Percentiles rank a stretch among this genome's conserved stretches.
These are phyloP conservation scores for Crypturellus tataupa DNA, from an alignment of 2,797 vertebrate genomes.

Conservation along the genomic window DNA sequence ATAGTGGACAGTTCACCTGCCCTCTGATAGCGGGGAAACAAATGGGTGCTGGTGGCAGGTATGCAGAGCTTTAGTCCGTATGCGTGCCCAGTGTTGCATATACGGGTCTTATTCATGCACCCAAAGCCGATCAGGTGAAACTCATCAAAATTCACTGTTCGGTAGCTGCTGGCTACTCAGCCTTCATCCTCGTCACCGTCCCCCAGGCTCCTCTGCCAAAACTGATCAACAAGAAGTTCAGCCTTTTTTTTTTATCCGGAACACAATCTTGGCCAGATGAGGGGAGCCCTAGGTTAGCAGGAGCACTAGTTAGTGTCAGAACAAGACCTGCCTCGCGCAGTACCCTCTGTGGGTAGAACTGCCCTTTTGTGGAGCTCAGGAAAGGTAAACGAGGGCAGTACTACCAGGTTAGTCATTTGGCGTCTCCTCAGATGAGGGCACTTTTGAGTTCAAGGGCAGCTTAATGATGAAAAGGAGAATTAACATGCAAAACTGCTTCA, in stretches of 20 bases:
- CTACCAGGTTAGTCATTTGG: background rate
- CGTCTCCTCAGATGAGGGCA: background rate
- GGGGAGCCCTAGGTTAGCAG: background rate
- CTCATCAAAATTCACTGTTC: background rate
- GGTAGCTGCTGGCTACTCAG: slow-evolving; percentile 1
- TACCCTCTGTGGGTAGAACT: background rate
- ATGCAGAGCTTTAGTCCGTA: rapidly evolving
- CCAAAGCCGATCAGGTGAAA: background rate
- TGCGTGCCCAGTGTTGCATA: rapidly evolving
- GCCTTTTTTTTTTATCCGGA: background rate
- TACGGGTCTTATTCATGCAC: background rate
- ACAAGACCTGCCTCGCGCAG: no score
- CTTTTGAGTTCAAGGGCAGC: background rate
- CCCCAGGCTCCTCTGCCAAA: background rate
- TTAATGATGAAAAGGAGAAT: background rate
- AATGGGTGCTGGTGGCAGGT: background rate
- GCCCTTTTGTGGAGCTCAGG: background rate
- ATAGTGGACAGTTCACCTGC: background rate
- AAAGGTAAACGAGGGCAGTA: background rate
- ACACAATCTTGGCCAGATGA: background rate
- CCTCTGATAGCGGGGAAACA: background rate
- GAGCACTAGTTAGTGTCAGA: background rate
- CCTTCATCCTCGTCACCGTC: background rate
- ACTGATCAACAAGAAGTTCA: background rate
- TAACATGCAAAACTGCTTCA: background rate